Base-by-base conservation (phyloP, 1,140 invertebrate genomes). In the Sycophaga agraensis region DNA sequence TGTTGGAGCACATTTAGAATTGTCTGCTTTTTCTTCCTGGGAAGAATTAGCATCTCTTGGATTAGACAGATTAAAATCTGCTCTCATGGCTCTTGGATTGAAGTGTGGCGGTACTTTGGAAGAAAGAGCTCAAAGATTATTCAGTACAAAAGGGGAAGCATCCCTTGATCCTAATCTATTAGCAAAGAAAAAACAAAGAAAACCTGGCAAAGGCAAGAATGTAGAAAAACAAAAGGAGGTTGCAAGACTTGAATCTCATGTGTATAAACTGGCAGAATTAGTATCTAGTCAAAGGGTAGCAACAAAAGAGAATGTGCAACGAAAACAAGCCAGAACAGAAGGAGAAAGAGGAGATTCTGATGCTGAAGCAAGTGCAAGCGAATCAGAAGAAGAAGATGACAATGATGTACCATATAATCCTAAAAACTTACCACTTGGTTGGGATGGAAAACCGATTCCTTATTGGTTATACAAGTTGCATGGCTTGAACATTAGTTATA, bases 381-480 rank as follows among this genome's bases (percentile, higher is more conserved):
- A 95, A 72, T 91, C 86, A 14, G 91, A 93, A 40, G 93, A 93
- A 62, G 91, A 94, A 63, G 88, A 93, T 68, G 93, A 96, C 68
- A 94, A 96, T 66, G 92, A 93, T 46, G 92, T 98, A 40, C 96
- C 97, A 0, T 99, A 99, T 77, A 99, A 99, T 84, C 98, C 98
- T 0, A 99, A 99, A 82, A 99, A 99, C 83, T 79, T 99, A 31
- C 98, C 98, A 2, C 84, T 99, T 0, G 98, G 97, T 6, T 99
- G 97, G 97, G 98, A 99, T 83, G 98, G 97, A 46, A 99, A 99
- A 84, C 96, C 96, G 0, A 98, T 98, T 73, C 98, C 98, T 0
- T 99, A 99, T 79, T 99, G 98, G 97, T 80, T 99, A 24, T 99
- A 99, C 78, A 99, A 99, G 83, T 81, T 99, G 6, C 98, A 99